Conservation (phyloP, 2,797 vertebrate genomes). For the Cheracebus regulus region DNA sequence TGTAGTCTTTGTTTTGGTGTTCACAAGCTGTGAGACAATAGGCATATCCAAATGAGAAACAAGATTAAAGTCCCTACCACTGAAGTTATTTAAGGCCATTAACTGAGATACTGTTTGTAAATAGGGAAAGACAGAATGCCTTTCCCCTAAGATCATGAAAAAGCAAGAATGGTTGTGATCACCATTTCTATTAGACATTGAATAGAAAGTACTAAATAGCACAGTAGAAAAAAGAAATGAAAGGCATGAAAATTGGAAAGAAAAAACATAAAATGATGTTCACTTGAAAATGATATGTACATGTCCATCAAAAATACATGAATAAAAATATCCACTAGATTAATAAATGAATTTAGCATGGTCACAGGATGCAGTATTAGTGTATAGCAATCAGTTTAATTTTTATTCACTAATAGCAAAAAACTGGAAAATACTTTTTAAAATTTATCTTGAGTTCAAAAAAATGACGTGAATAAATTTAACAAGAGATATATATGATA, state of each 20-base stretch:
- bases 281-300: not conserved
- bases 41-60: not conserved
- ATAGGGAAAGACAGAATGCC: not conserved
- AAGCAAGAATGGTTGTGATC: not conserved
- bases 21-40: not conserved
- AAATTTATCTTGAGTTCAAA: not conserved
- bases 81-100: not conserved
- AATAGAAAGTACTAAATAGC: not conserved
- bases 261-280: not conserved
- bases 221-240: not conserved
- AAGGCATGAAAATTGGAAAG: not conserved
- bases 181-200: not conserved
- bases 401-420: not conserved
- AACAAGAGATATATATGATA: not conserved
- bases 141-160: not conserved
- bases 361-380: not conserved
- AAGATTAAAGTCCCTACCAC: not conserved
- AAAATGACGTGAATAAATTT: not conserved
- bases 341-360: not conserved
- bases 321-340: not conserved
- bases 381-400: not conserved
- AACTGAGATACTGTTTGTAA: not conserved
- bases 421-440: not conserved
- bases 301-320: not conserved
- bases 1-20: not conserved